Percentiles rank a stretch among this genome's conserved stretches.
Evolutionary conservation across 1,140 invertebrate species (phyloP).

Genomic region (Drosophila chauvacae): DNA sequence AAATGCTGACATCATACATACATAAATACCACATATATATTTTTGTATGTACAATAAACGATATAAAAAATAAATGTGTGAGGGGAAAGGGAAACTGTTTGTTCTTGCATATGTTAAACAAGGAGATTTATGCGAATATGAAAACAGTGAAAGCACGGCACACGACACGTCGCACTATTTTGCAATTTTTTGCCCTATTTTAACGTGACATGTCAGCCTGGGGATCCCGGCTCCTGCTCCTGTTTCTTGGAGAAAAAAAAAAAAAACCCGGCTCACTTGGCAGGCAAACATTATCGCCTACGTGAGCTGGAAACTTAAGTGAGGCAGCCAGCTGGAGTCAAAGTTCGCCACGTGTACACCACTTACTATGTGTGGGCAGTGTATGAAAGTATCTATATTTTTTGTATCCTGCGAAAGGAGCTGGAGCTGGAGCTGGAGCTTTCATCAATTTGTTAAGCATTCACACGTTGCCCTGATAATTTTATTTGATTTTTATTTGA

Average conservation of each 20-base stretch:
- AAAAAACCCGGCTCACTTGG: constrained; percentile 50
- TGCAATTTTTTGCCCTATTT: constrained; percentile 64
- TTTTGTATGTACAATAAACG: constrained; percentile 10
- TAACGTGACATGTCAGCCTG: constrained; percentile 61
- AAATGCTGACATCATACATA: constrained; percentile 39
- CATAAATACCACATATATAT: background rate
- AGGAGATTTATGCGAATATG: constrained; percentile 47
- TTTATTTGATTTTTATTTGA: constrained; percentile 84
- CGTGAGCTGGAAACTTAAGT: constrained; percentile 71
- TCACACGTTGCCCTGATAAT: constrained; percentile 82
- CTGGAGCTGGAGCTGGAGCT: constrained; percentile 40
- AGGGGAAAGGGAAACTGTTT: constrained; percentile 12
- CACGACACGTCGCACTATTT: constrained; percentile 74
- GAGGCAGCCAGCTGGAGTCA: constrained; percentile 35
- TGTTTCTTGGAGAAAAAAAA: background rate
- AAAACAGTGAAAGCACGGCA: constrained; percentile 39
- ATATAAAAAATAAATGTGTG: constrained; percentile 2
- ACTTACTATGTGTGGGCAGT: constrained; percentile 13
- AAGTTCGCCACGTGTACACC: constrained; percentile 18
- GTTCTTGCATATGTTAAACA: constrained; percentile 47
- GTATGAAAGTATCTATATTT: constrained; percentile 26
- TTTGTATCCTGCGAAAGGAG: constrained; percentile 14
- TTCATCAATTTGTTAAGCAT: constrained; percentile 83
- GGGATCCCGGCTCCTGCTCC: background rate
- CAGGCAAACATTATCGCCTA: constrained; percentile 83